Conservation (phyloP, 2,888 invertebrate genomes). For the Zhengitettix transpicula region DNA sequence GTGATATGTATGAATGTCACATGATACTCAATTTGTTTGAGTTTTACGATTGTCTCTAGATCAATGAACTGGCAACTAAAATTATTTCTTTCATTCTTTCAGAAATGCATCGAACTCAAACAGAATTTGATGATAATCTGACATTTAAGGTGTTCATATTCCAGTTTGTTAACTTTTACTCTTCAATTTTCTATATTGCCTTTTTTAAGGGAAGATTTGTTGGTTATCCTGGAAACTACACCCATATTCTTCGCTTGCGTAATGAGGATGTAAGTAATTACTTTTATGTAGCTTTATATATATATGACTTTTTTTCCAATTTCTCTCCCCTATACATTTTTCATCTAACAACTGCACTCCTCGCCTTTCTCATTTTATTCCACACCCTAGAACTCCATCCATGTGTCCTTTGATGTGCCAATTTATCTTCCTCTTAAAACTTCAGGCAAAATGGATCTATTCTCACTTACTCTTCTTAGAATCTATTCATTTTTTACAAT, state of each 20-base stretch:
- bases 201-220: slow-evolving; percentile 36
- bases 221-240: slow-evolving; percentile 35
- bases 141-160: slow-evolving; percentile 41
- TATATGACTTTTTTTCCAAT: not conserved
- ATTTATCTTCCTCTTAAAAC: too few species aligned
- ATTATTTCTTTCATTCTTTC: slow-evolving; percentile 11
- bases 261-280: slow-evolving; percentile 32
- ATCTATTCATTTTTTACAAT: too few species aligned
- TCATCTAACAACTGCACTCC: too few species aligned
- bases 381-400: too few species aligned
- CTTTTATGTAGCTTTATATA: not conserved
- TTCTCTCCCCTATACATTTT: not conserved
- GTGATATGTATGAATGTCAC: too few species aligned
- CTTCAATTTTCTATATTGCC: slow-evolving; percentile 42
- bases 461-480: too few species aligned
- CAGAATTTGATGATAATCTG: slow-evolving; percentile 39
- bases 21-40: too few species aligned
- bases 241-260: slow-evolving; percentile 29
- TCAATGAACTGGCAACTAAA: not conserved
- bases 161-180: slow-evolving; percentile 43
- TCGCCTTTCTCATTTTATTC: too few species aligned
- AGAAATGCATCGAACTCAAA: slow-evolving; percentile 33
- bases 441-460: too few species aligned
- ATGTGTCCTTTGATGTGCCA: too few species aligned
- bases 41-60: too few species aligned